A percentile compares a stretch with the other conserved stretches of the same genome.
These are phyloP conservation scores for Sardina pilchardus DNA, from an alignment of 2,113 vertebrate species.

Conservation along the genomic window DNA sequence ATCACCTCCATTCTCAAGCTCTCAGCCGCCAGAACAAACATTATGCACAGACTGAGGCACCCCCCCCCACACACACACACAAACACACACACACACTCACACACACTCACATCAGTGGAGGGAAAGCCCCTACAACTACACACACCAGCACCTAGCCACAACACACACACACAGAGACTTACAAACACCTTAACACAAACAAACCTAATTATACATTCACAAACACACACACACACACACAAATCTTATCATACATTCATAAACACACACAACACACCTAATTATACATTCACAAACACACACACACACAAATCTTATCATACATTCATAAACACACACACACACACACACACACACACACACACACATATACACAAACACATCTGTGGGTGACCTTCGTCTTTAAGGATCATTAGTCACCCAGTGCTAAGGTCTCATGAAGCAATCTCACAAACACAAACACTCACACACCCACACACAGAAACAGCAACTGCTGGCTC, in stretches of 20 bases:
- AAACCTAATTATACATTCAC: too few species aligned
- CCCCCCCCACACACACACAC: background rate
- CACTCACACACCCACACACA: conserved; percentile 47
- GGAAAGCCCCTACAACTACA: background rate
- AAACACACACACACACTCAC: background rate
- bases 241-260: too few species aligned
- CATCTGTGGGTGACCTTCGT: too few species aligned
- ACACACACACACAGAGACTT: too few species aligned
- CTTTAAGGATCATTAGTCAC: conserved; percentile 41
- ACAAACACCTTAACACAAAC: too few species aligned
- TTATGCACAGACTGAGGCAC: background rate
- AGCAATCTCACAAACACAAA: conserved; percentile 67
- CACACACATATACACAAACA: background rate
- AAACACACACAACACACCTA: too few species aligned
- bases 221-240: too few species aligned
- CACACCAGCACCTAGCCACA: background rate
- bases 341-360: background rate
- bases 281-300: too few species aligned
- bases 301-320: too few species aligned
- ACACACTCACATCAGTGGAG: background rate
- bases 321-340: too few species aligned
- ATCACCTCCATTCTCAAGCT: background rate
- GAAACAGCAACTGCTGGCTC: too few species aligned
- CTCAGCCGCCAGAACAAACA: background rate
- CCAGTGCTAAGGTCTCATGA: too few species aligned